These are phyloP conservation scores for Drosophila punjabiensis DNA, from an alignment of 1,140 invertebrate genomes.

Conservation along the genomic window DNA sequence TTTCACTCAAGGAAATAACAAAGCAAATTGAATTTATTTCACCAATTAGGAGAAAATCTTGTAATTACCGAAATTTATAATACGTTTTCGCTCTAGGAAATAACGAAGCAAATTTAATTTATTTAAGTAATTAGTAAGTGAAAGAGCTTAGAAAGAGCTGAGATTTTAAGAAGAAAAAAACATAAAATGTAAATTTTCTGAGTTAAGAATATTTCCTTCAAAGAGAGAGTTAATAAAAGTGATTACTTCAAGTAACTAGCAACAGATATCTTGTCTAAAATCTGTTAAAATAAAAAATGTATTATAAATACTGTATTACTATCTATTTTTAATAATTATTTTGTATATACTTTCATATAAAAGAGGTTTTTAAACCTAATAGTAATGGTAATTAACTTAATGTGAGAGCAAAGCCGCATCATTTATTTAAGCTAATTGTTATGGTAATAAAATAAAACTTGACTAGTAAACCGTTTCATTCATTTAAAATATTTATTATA, in stretches of 20 bases:
- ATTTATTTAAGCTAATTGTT: no score
- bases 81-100: not conserved
- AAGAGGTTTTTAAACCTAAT: no score
- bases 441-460: not conserved
- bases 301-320: not conserved
- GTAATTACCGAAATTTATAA: conserved; percentile 1
- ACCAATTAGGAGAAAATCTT: not conserved
- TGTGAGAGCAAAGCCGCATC: no score
- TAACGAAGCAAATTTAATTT: not conserved
- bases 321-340: no score
- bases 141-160: not conserved
- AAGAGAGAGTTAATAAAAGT: not conserved
- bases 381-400: no score
- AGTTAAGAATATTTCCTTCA: no score
- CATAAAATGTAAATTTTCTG: not conserved
- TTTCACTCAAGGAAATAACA: not conserved
- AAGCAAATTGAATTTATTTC: not conserved
- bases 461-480: not conserved
- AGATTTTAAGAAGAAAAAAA: not conserved
- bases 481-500: not conserved
- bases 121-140: not conserved
- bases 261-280: no score
- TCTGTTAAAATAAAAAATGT: no score
- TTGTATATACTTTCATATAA: no score
- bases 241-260: not conserved